phyloP scores from a whole-genome alignment of 2,888 invertebrate genomes.

The Meta bourneti region DNA sequence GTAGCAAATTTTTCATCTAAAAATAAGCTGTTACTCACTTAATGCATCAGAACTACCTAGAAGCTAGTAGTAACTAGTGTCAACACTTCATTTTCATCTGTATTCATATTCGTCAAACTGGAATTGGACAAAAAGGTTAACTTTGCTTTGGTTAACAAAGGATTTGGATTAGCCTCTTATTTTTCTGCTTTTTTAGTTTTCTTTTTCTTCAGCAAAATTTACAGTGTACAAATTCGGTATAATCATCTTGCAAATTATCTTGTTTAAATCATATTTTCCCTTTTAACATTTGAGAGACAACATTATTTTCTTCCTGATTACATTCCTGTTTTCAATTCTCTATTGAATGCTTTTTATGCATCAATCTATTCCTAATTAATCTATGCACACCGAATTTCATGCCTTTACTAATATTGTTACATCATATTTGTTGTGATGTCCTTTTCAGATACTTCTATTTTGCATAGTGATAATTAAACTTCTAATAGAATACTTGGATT shows the following conservation, averaged over 20 bases:
- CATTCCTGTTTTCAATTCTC: background rate
- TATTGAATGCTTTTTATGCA: background rate
- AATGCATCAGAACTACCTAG: background rate
- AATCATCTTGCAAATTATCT: too few species aligned
- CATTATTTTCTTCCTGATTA: background rate
- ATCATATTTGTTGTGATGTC: constrained; percentile 34
- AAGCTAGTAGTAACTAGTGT: background rate
- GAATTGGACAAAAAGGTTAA: too few species aligned
- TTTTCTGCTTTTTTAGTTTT: background rate
- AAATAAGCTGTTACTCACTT: constrained; percentile 13
- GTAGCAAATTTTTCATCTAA: constrained; percentile 51
- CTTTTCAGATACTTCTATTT: constrained; percentile 35
- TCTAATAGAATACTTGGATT: background rate
- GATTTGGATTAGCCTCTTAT: too few species aligned
- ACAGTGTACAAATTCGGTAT: too few species aligned
- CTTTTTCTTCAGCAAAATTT: background rate
- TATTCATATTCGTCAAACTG: background rate
- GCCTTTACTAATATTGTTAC: constrained; percentile 20
- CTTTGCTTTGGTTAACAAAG: too few species aligned
- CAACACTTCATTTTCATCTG: background rate
- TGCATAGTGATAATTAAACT: background rate
- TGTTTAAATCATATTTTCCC: too few species aligned
- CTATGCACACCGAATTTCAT: background rate
- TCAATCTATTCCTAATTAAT: background rate
- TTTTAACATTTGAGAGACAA: background rate